A percentile compares a stretch with the other conserved stretches of the same genome.
phyloP scores from a whole-genome alignment of 2,888 invertebrate genomes.

The Meloe dianella region DNA sequence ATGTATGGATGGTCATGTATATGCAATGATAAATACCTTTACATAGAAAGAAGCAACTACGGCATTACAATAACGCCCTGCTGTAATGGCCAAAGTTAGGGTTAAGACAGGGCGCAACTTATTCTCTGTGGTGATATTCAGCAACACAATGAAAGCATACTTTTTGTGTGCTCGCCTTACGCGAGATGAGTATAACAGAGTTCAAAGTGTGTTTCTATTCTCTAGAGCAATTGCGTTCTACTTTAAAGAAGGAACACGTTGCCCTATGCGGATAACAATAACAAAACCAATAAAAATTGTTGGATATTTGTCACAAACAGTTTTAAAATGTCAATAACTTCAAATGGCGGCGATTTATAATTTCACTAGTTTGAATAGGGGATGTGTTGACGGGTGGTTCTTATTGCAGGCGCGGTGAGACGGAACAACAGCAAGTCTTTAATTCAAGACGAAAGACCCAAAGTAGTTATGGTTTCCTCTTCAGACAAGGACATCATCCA shows the following conservation, averaged over 20 bases:
- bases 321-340: slow-evolving; percentile 15
- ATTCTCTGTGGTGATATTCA: slow-evolving; percentile 57
- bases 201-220: slow-evolving; percentile 54
- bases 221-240: slow-evolving; percentile 45
- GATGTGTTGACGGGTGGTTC: slow-evolving; percentile 52
- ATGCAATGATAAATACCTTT: slow-evolving; percentile 53
- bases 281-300: slow-evolving; percentile 9
- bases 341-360: slow-evolving; percentile 22
- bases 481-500: slow-evolving; percentile 55
- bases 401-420: slow-evolving; percentile 57
- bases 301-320: slow-evolving; percentile 20
- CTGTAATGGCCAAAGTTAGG: slow-evolving; percentile 58
- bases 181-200: slow-evolving; percentile 47
- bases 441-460: slow-evolving; percentile 55
- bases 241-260: slow-evolving; percentile 34
- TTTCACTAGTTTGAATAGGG: slow-evolving; percentile 29
- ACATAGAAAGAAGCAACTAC: slow-evolving; percentile 53
- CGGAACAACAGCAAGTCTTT: slow-evolving; percentile 56
- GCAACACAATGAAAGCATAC: slow-evolving; percentile 54
- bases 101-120: slow-evolving; percentile 55
- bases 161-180: slow-evolving; percentile 53
- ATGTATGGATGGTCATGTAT: slow-evolving; percentile 43
- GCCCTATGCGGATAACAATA: slow-evolving; percentile 34
- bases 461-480: slow-evolving; percentile 57
- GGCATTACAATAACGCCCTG: slow-evolving; percentile 55